phyloP scores from a whole-genome alignment of 2,888 invertebrate species.

The Philopedon plagiatum region DNA sequence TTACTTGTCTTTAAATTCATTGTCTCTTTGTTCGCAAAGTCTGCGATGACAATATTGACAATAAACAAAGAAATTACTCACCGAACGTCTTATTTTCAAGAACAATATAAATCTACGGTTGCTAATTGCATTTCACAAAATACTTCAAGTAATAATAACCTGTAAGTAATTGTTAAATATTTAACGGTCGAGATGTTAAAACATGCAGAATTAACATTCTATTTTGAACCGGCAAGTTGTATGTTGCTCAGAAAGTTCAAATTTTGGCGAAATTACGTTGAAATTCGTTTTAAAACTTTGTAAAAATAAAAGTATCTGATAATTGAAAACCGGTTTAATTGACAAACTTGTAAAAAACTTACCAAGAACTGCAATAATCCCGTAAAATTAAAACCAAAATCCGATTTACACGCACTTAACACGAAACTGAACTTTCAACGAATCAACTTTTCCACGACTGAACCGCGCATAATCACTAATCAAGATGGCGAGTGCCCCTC shows the following conservation, averaged over 20 bases:
- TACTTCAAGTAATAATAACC: neutral
- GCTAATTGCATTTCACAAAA: neutral
- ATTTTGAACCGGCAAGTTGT: conserved; percentile 31
- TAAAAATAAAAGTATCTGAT: neutral
- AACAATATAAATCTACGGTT: conserved; percentile 13
- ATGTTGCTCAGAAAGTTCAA: neutral
- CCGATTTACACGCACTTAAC: conserved; percentile 53
- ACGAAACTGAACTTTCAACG: conserved; percentile 59
- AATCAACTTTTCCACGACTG: conserved; percentile 62
- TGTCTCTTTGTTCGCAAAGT: conserved; percentile 39
- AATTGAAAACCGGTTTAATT: conserved; percentile 50
- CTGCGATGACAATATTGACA: conserved; percentile 18
- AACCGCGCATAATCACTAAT: conserved; percentile 66
- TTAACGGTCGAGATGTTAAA: neutral
- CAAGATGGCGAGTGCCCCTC: conserved; percentile 65
- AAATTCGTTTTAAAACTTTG: neutral
- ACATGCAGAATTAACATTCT: conserved; percentile 8
- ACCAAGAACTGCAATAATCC: conserved; percentile 59
- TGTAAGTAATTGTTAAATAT: conserved; percentile 1
- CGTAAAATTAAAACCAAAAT: conserved; percentile 55
- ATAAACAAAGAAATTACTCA: conserved; percentile 33
- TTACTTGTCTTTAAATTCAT: conserved; percentile 39
- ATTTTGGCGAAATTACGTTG: conserved; percentile 22
- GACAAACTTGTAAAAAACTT: conserved; percentile 50
- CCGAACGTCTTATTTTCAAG: conserved; percentile 9